Conservation (phyloP, 2,888 invertebrate species). For the Ennomos erosarius region DNA sequence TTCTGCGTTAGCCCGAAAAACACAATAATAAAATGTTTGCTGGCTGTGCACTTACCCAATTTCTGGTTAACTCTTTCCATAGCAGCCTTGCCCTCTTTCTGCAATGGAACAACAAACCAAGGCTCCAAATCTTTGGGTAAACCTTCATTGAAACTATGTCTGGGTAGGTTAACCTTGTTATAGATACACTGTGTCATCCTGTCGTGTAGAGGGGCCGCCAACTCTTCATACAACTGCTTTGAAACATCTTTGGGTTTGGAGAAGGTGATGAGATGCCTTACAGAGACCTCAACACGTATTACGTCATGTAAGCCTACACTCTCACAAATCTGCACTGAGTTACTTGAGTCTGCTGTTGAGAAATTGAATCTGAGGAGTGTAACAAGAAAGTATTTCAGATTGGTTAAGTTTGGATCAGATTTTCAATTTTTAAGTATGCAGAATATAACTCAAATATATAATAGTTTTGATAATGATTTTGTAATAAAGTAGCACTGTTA, state of each 20-base stretch:
- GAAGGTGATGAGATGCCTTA: conserved; percentile 89
- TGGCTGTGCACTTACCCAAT: conserved; percentile 82
- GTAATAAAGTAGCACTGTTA: not conserved
- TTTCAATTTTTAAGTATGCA: too few relatives aligned
- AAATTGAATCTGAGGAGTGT: conserved; percentile 91
- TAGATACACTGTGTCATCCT: conserved; percentile 97
- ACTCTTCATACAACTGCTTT: conserved; percentile 66
- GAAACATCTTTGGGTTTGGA: conserved; percentile 62
- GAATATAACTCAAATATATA: too few relatives aligned
- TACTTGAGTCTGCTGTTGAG: conserved; percentile 97
- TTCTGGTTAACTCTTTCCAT: conserved; percentile 92
- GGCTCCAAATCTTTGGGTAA: conserved; percentile 87
- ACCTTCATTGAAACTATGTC: conserved; percentile 88
- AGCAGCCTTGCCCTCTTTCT: conserved; percentile 90
- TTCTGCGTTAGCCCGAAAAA: too few relatives aligned
- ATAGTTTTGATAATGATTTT: too few relatives aligned
- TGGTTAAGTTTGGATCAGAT: too few relatives aligned
- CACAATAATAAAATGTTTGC: too few relatives aligned
- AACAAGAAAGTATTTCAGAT: too few relatives aligned
- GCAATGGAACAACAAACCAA: conserved; percentile 94
- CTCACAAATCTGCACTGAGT: conserved; percentile 97
- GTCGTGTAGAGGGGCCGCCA: conserved; percentile 91
- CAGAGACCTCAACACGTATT: conserved; percentile 92
- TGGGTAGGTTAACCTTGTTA: conserved; percentile 86
- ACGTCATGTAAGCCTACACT: conserved; percentile 92